Percentiles rank a stretch among this genome's conserved stretches.
Conservation (phyloP, 2,888 invertebrate species). For the Panzeria rudis region DNA sequence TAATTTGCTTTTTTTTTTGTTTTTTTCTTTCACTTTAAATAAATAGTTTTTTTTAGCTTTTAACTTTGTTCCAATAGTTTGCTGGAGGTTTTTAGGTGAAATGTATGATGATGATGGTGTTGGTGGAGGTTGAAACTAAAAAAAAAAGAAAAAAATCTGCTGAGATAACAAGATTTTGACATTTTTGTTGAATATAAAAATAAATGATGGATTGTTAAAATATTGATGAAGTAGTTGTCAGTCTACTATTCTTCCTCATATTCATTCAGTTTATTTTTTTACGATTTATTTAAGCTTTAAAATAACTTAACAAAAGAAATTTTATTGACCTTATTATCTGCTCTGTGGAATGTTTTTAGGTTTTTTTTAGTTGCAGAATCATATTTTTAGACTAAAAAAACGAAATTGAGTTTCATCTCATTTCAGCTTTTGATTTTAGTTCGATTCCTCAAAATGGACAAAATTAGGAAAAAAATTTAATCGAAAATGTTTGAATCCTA, state of each 20-base stretch:
- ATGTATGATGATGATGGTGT: neutral
- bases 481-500: too few species aligned
- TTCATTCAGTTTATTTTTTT: neutral
- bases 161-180: conserved; percentile 69
- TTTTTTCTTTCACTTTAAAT: conserved; percentile 9
- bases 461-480: too few species aligned
- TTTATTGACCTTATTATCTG: neutral
- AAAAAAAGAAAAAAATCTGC: conserved; percentile 28
- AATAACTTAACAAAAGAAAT: neutral
- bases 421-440: too few species aligned
- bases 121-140: conserved; percentile 3
- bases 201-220: conserved; percentile 66
- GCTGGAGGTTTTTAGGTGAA: neutral
- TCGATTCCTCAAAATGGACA: too few species aligned
- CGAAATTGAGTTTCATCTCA: too few species aligned
- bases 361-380: too few species aligned
- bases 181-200: conserved; percentile 50
- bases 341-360: neutral
- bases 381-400: too few species aligned
- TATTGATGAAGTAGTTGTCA: conserved; percentile 59
- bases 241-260: conserved; percentile 34
- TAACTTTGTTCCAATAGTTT: conserved; percentile 14
- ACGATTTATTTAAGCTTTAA: neutral
- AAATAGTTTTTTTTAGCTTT: conserved; percentile 27
- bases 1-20: conserved; percentile 38